These are phyloP conservation scores for Chrysotoxum bicinctum DNA, from an alignment of 2,888 invertebrate genomes.

Conservation along the genomic window DNA sequence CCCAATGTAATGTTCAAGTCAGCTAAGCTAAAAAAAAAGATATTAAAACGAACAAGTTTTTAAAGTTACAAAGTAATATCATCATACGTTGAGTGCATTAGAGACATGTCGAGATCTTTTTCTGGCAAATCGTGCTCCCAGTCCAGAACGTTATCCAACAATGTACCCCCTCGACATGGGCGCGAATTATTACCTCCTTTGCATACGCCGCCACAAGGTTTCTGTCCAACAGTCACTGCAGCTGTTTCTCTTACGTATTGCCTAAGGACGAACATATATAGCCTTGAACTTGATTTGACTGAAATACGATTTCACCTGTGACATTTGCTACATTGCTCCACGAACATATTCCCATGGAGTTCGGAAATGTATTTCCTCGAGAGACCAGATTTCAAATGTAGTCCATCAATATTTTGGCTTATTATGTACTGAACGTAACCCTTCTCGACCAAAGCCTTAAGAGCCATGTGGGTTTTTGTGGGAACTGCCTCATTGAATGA, in stretches of 20 bases:
- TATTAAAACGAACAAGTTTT: not conserved
- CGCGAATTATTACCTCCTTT: slow-evolving; percentile 85
- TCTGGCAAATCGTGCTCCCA: slow-evolving; percentile 98
- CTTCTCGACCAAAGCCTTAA: slow-evolving; percentile 89
- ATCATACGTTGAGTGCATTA: slow-evolving; percentile 88
- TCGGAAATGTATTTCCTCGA: slow-evolving; percentile 91
- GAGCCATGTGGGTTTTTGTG: slow-evolving; percentile 96
- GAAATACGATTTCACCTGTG: slow-evolving; percentile 83
- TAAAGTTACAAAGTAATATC: not conserved
- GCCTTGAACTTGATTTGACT: slow-evolving; percentile 4
- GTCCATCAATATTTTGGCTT: slow-evolving; percentile 99
- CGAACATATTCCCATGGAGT: slow-evolving; percentile 99
- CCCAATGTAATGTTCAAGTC: slow-evolving; percentile 97
- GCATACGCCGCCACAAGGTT: slow-evolving; percentile 86
- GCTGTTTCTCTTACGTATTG: slow-evolving; percentile 90
- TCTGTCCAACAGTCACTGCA: slow-evolving; percentile 91
- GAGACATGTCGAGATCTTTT: slow-evolving; percentile 91
- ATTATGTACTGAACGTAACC: slow-evolving; percentile 92
- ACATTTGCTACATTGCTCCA: slow-evolving; percentile 94
- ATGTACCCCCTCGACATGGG: slow-evolving; percentile 94
- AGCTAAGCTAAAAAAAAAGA: slow-evolving; percentile 88
- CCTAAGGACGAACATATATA: slow-evolving; percentile 80
- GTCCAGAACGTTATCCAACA: slow-evolving; percentile 96
- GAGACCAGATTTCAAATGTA: slow-evolving; percentile 95
- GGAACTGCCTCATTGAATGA: slow-evolving; percentile 96